Base-by-base conservation (phyloP, 2,797 vertebrate genomes). In the Menidia menidia region DNA sequence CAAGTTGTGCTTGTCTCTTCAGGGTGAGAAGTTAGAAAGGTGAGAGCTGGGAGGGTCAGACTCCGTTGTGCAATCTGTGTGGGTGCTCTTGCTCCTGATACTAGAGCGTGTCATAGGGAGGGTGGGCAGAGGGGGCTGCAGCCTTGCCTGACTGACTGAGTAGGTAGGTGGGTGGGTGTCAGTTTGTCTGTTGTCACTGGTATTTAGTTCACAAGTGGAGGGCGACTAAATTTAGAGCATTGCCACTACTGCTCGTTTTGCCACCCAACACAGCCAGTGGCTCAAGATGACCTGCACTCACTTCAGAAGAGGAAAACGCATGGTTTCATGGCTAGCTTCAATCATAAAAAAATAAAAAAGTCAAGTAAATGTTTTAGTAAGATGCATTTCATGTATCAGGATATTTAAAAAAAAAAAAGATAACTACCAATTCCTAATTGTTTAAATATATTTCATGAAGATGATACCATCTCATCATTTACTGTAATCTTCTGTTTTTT, bases 171-270 rank as follows among this genome's bases (percentile, higher is more conserved):
- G 90, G 90, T 86, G 81, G 87, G 85, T 87, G 86, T 88, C 80
- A 90, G 88, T 89, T 91, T 93, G 90, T 93, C 89, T 94, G 92
- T 89, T 92, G 94, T 94, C 93, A 90, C 89, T 94, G 96, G 95
- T 94, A 96, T 96, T 93, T 92, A 90, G 94, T 94, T 96, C 95
- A 96, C 94, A 93, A 96, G 95, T 93, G 78, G 70, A 70, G 64
- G 44, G 68, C 35, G 48, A 87, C 95, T 99, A 99, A 96, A 97
- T 96, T 96, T 99, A 98, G 97, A 87, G 67, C n/a, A 0, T 43
- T 61, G 64, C 70, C 71, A 73, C 73, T 39, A 77, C 77, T 68
- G 74, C 74, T 71, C 43, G 8, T 59, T 75, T 71, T 62, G 51
- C 64, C 60, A 73, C 73, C 52, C 70, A 52, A 59, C 51, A 55